Base-by-base conservation (phyloP, 2,888 invertebrate genomes). In the Mycalesis mineus region DNA sequence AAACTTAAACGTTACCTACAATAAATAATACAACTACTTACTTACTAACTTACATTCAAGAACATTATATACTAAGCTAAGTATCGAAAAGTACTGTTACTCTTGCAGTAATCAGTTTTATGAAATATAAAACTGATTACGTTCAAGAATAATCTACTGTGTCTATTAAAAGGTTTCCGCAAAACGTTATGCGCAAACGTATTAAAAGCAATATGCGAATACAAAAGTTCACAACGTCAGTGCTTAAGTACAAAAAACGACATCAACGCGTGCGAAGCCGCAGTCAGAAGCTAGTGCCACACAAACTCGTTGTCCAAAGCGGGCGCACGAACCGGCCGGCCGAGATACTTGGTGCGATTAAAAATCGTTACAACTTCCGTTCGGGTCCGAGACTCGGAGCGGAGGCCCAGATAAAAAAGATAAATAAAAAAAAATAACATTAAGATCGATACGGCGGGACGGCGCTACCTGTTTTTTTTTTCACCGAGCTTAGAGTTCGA, bases 321-420 rank as follows among this genome's bases (percentile, higher is more conserved):
- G 74, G 72, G 75, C 73, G 71, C 75, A 76, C 75, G 75, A 77
- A 83, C 83, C 75, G 80, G 77, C 79, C 82, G 74, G 75, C 74
- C 77, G 75, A 86, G 86, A 88, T 88, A 86, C 84, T 84, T 80
- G 84, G 76, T 77, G 78, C 86, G 88, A 88, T 88, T 88, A 88
- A 89, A 88, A 88, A 87, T 88, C 84, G 87, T 87, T 86, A 86
- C 88, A 88, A 88, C 89, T 88, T 89, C 89, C 88, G 89, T 86
- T 88, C 80, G 82, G 75, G 75, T 76, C 78, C 74, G 78, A 82
- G 82, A 70, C 81, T 77, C 77, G 72, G 68, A 78, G 80, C 80
- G 77, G 55, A 80, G 83, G 71, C 77, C 76, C 79, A 82, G 82
- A 88, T 86, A 87, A 86, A 88, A 84, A 88, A 86, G 80, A 84